A percentile compares a stretch with the other conserved stretches of the same genome.
These are phyloP conservation scores for Clarias platycephalus DNA, from an alignment of 2,797 vertebrate genomes.

Conservation along the genomic window DNA sequence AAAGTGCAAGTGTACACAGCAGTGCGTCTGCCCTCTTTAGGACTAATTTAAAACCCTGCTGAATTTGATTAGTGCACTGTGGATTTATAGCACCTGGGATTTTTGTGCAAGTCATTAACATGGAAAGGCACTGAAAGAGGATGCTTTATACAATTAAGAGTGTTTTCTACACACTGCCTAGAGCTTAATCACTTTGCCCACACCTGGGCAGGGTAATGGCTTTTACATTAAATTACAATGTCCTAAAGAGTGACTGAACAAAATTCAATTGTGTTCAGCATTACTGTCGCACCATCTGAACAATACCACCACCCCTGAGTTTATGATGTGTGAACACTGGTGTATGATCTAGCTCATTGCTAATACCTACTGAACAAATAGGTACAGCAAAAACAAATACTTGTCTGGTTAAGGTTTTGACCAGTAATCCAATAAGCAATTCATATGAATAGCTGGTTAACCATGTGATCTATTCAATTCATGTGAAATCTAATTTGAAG, in stretches of 20 bases:
- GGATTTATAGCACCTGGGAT: slow-evolving; percentile 52
- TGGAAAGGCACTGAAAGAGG: slow-evolving; percentile 28
- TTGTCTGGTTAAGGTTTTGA: slow-evolving; percentile 6
- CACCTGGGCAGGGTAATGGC: slow-evolving; percentile 37
- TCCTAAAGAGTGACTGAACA: slow-evolving; percentile 9
- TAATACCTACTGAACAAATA: background rate
- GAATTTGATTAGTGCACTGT: slow-evolving; percentile 55
- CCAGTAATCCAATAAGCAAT: background rate
- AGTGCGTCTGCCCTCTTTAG: slow-evolving; percentile 56
- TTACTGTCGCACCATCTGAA: background rate
- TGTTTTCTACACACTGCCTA: slow-evolving; percentile 33
- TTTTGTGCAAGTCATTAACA: slow-evolving; percentile 43
- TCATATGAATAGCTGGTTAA: background rate
- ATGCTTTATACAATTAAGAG: slow-evolving; percentile 33
- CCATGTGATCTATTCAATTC: background rate
- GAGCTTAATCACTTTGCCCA: slow-evolving; percentile 28
- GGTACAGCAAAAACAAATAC: background rate
- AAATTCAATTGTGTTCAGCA: slow-evolving; percentile 11
- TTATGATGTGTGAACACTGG: background rate
- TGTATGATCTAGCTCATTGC: background rate
- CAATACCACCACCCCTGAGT: background rate
- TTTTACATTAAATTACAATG: slow-evolving; percentile 30
- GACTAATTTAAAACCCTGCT: slow-evolving; percentile 53
- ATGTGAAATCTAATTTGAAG: slow-evolving; percentile 20
- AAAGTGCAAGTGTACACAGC: slow-evolving; percentile 53